A percentile compares a stretch with the other conserved stretches of the same genome.
These are phyloP conservation scores for Aplidium turbinatum DNA, from an alignment of 23 tunicate species.

Conservation along the genomic window DNA sequence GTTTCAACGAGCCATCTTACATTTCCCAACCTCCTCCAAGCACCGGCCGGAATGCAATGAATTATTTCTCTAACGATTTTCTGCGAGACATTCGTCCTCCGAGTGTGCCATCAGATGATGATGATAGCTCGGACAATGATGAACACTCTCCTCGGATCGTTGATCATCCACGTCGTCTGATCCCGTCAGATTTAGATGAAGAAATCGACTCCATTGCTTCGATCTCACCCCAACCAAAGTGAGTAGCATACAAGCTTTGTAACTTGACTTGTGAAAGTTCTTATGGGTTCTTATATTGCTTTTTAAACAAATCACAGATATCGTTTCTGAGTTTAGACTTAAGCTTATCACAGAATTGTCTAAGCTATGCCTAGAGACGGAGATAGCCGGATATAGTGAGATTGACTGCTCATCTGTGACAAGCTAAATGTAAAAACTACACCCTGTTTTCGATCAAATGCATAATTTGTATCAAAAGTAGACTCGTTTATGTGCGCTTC, in stretches of 20 bases:
- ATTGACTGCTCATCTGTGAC: too few relatives aligned
- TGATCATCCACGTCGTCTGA: conserved; percentile 19
- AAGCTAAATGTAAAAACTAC: too few relatives aligned
- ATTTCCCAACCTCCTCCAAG: not conserved
- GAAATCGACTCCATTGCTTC: conserved; percentile 50
- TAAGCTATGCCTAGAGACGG: too few relatives aligned
- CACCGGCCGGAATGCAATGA: not conserved
- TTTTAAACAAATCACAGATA: too few relatives aligned
- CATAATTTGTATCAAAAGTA: too few relatives aligned
- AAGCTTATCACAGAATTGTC: too few relatives aligned
- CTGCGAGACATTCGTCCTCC: conserved; percentile 55
- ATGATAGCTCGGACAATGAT: conserved; percentile 22
- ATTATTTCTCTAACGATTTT: conserved; percentile 31
- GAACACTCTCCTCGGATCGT: conserved; percentile 13
- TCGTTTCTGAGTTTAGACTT: too few relatives aligned
- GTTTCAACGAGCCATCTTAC: not conserved
- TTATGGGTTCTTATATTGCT: too few relatives aligned
- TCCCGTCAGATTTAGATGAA: conserved; percentile 41
- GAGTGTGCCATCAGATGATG: conserved; percentile 62
- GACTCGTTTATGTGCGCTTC: too few relatives aligned
- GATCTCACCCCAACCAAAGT: conserved; percentile 45
- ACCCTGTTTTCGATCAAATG: too few relatives aligned
- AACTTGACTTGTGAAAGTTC: not conserved
- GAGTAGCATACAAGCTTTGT: conserved; percentile 9
- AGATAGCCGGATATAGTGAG: too few relatives aligned